Evolutionary conservation across 2,888 invertebrate genomes (phyloP), one percentile per base, ranked within the genome.

Genomic region (Clistopyga incitator): DNA sequence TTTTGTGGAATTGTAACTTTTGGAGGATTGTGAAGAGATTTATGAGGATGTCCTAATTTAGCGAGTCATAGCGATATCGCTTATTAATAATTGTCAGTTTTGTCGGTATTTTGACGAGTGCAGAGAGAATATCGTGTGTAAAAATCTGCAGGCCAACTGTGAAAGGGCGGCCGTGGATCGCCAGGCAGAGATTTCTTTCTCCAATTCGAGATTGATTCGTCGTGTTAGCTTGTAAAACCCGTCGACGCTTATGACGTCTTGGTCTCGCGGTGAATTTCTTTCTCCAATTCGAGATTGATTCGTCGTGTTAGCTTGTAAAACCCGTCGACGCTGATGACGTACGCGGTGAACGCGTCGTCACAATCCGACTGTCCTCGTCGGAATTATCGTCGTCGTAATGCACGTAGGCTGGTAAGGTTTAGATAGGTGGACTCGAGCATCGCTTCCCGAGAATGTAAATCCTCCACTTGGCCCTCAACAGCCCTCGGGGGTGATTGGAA

Each of bases 381-480:
- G 10, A 67, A 25, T 67, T 47, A 25, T 45, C n/a, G 75, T 38
- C 11, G 20, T 52, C 11, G 50, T 38, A 38, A 67, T n/a, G 67
- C 47, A 20, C 10, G 34, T 11, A 50, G 18, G 34, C 38, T 23
- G 10, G 23, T 42, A 50, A 23, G 75, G 50, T 75, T 74, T 45
- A 52, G 50, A 64, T 61, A 23, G 61, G 45, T 68, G 42, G 50
- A 50, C 23, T 38, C 50, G 70, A 82, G 67, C 70, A 71, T 82
- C 71, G 78, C 56, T 78, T 68, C 59, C 67, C 70, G 70, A 29
- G 81, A 84, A 86, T 88, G 87, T 87, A 90, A 90, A 89, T 88
- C 88, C 88, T 85, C 88, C 88, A 88, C 88, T 90, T 90, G 88
- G 88, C 87, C 89, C 86, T 87, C 88, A 87, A 88, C 87, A 87